A percentile compares a stretch with the other conserved stretches of the same genome.
Evolutionary conservation across 2,113 vertebrate species (phyloP).

Genomic region (Mixornis gularis): DNA sequence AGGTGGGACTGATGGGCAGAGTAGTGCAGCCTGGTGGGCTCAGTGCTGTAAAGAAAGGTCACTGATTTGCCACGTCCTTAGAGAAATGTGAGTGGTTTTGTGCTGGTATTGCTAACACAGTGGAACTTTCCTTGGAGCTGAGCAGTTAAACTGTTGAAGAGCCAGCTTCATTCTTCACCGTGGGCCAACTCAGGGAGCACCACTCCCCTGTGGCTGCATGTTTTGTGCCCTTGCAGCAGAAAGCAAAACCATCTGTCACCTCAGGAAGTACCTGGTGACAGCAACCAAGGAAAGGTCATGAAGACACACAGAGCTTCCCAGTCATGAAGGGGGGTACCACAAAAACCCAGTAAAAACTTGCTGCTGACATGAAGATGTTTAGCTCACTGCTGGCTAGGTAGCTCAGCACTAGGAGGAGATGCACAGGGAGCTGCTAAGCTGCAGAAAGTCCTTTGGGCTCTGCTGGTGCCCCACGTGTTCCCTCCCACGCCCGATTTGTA

Average conservation of each 20-base stretch:
- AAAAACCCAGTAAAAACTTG: background rate
- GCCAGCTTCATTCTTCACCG: fast-evolving
- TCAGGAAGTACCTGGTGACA: fast-evolving
- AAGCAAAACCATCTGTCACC: background rate
- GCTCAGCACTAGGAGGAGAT: background rate
- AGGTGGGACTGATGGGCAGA: background rate
- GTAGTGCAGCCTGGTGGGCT: background rate
- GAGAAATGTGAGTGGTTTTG: background rate
- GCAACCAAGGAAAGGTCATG: background rate
- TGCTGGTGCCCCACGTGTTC: background rate
- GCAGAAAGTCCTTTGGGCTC: background rate
- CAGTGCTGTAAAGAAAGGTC: background rate
- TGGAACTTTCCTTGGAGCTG: background rate
- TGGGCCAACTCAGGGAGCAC: background rate
- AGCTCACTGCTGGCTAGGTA: background rate
- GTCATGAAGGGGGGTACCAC: background rate
- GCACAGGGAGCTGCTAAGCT: background rate
- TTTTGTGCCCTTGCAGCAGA: background rate
- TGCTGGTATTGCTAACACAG: background rate
- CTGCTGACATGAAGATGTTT: background rate
- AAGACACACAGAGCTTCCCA: fast-evolving
- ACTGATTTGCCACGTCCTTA: background rate
- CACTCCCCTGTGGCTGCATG: fast-evolving
- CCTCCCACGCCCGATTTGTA: fast-evolving
- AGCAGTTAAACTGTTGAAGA: background rate